Conservation (phyloP, 2,113 vertebrate genomes). For the Arenaria interpres region DNA sequence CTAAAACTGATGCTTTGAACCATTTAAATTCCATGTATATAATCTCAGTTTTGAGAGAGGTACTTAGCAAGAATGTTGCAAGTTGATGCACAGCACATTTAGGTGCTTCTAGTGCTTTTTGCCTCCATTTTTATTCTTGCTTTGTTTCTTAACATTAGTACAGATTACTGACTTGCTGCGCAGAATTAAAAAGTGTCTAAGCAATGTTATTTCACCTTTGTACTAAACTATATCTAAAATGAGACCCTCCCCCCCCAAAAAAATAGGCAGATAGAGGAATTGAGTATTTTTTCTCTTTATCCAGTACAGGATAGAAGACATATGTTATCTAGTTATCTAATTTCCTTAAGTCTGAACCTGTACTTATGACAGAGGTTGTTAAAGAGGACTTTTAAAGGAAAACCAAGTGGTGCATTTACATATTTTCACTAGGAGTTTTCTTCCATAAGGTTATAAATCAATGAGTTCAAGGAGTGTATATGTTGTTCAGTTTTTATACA, state of each 20-base stretch:
- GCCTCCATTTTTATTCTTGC: neutral
- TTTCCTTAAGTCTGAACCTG: neutral
- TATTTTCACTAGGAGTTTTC: neutral
- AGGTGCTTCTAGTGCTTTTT: neutral
- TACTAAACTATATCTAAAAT: neutral
- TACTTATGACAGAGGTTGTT: neutral
- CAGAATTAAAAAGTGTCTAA: conserved; percentile 5
- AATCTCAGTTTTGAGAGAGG: neutral
- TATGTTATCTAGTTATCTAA: neutral
- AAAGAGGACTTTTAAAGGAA: neutral
- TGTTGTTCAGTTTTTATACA: neutral
- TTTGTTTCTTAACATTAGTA: neutral
- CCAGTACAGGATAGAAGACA: neutral
- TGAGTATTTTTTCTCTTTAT: neutral
- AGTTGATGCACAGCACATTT: neutral
- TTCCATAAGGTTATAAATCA: neutral
- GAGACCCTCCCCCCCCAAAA: neutral
- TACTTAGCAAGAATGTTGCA: neutral
- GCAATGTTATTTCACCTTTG: neutral
- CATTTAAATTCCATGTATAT: neutral
- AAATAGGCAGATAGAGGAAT: neutral
- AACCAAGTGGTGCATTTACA: neutral
- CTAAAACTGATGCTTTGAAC: neutral
- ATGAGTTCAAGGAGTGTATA: neutral
- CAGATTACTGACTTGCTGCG: neutral